Evolutionary conservation across 2,888 invertebrate genomes (phyloP), one percentile per base, ranked within the genome.

Genomic region (Synergus itoensis): DNA sequence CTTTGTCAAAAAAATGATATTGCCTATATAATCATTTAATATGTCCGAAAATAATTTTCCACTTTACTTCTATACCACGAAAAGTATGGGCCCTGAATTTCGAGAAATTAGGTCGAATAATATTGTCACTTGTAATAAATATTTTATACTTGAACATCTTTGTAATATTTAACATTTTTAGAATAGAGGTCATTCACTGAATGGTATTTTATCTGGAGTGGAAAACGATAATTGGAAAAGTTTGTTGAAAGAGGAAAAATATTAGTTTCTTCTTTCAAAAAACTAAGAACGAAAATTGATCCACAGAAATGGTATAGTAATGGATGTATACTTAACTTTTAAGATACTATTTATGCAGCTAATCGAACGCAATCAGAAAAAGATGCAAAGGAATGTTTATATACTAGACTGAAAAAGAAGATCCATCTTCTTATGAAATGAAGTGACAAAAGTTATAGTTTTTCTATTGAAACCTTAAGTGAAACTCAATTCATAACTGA

Each of bases 91-190:
- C 21, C 4, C 12, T 73, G 53, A 73, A 53, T 73, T 36, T 60
- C 18, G 16, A 53, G 9, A 73, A 73, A 73, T 73, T 11, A 73
- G 53, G 28, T 36, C 14, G 14, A n/a, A 8, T 53, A 18, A 53
- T 69, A 41, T 48, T 28, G 28, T 69, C 16, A 73, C 28, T 53
- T 73, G 40, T 73, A 73, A 73, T 36, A 73, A 73, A 73, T 73
- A 73, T 73, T 73, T 73, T 73, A 53, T 73, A 73, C 73, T 36
- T 36, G 53, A 53, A 48, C 48, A 53, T 40, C 73, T 53, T 73
- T 73, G 73, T 73, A 73, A 73, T 73, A 73, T 73, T 73, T 53
- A 73, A 73, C 53, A 73, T 53, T 53, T 11, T 7, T 73, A 73
- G 48, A 73, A 53, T 73, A 73, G 73, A 53, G 14, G 36, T 16